Evolutionary conservation across 2,888 invertebrate species (phyloP), one percentile per base, ranked within the genome.

Genomic region (Eudasyphora cyanicolor): DNA sequence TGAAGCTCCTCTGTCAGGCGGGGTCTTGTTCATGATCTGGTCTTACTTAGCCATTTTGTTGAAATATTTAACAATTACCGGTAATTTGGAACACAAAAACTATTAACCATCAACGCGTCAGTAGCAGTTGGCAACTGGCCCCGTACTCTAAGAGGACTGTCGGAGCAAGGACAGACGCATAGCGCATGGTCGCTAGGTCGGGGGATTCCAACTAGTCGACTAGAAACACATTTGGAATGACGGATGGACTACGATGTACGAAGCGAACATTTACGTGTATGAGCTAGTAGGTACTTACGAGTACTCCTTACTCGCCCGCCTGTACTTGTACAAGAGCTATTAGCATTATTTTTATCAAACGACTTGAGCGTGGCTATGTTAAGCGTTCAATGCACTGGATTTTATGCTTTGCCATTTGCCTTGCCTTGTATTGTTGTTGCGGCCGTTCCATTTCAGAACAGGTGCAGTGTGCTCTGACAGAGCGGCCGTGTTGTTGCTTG

Each of bases 361-460:
- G 80, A 75, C 62, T 60, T 77, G 60, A 81, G 71, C 84, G 81
- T 78, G 75, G 74, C 38, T 49, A 73, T 77, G 76, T 76, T 75
- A 49, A 76, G 38, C 82, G 82, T 77, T 80, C 80, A 85, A 62
- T 78, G 82, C 76, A 82, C 75, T 82, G 79, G 60, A 76, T 62
- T 80, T 78, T 29, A 74, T 24, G 67, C 75, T 42, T 27, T 38
- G 67, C 67, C 42, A 32, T 51, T 62, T 29, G 45, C 45, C 12
- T n/a, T n/a, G n/a, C n/a, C n/a, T n/a, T n/a, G 8, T 83, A 49
- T 67, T 64, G 45, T 10, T 57, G 67, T 35, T 42, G 69, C 51
- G 77, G 60, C 27, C 64, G 8, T 6, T 35, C 21, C 17, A 78
- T 49, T 73, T 69, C 60, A 54, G 79, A 83, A 83, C 83, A 83